Evolutionary conservation across 1,140 invertebrate species (phyloP), one percentile per base, ranked within the genome.

Genomic region (Mactra quadrangularis): DNA sequence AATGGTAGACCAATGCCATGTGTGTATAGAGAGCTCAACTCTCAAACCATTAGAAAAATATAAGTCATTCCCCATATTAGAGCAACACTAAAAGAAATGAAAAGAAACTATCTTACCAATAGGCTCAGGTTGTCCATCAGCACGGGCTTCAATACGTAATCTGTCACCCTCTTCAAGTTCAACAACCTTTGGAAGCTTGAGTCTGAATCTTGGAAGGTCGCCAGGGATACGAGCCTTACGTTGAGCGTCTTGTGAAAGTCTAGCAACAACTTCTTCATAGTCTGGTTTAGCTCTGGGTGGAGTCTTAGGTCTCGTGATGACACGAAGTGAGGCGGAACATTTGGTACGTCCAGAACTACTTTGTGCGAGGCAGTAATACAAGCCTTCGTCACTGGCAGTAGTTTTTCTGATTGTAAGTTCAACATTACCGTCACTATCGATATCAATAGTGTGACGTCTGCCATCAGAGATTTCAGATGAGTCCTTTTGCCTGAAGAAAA

Each of bases 91-190:
- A n/a, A n/a, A n/a, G n/a, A n/a, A n/a, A n/a, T n/a, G n/a, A n/a
- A n/a, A n/a, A n/a, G n/a, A n/a, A n/a, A n/a, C n/a, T n/a, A 62
- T 45, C 84, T 87, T 88, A 92, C 92, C 86, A 29, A 89, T 66
- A 35, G 92, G 92, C 62, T 82, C 74, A 2, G 92, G 92, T 35
- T 86, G 86, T 25, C 92, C 92, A 38, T 90, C 89, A 0, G 92
- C 87, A 19, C 88, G 76, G 47, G 88, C 92, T 55, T 91, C 89
- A 13, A 93, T 74, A 15, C 86, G 85, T 13, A 93, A 85, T 31
- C 85, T 89, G 31, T 92, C 91, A 38, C 92, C 91, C 53, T 90
- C 89, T 27, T 86, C 84, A 1, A 91, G 84, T 31, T 90, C 88
- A 25, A 93, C 70, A 22, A 87, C 81, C 57, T 88, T 87, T 11